Evolutionary conservation across 2,113 vertebrate genomes (phyloP).

Genomic region (Zosterops hypoxanthus): DNA sequence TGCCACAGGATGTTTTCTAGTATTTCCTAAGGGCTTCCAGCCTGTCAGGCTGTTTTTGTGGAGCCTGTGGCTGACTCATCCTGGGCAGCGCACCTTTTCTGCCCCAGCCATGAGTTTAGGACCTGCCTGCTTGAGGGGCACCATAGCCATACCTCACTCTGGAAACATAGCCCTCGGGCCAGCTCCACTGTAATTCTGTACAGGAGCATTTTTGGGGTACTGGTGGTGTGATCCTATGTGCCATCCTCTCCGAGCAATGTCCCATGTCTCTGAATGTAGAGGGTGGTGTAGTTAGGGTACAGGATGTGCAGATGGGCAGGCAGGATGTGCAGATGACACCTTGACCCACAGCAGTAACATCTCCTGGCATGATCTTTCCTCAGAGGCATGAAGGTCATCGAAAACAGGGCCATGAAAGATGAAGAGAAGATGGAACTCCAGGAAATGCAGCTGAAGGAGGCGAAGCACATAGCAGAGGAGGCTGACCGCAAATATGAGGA

Average conservation of each 20-base stretch:
- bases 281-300: not conserved
- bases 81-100: not conserved
- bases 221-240: not conserved
- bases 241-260: rapidly evolving
- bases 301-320: not conserved
- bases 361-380: not conserved
- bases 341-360: not conserved
- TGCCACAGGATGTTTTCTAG: not conserved
- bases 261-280: not conserved
- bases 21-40: not conserved
- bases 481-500: conserved; percentile 99
- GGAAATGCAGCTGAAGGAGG: conserved; percentile 98
- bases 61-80: not conserved
- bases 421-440: conserved; percentile 99
- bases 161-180: not conserved
- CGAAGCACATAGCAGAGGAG: conserved; percentile 97
- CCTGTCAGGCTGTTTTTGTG: not conserved
- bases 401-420: conserved; percentile 95
- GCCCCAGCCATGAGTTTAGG: not conserved
- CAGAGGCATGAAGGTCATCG: conserved; percentile 99
- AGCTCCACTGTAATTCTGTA: not conserved
- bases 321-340: not conserved
- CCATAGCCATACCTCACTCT: not conserved
- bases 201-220: not conserved
- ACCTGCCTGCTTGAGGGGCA: not conserved